Conservation (phyloP, 2,113 vertebrate species). For the Dromaius novaehollandiae region DNA sequence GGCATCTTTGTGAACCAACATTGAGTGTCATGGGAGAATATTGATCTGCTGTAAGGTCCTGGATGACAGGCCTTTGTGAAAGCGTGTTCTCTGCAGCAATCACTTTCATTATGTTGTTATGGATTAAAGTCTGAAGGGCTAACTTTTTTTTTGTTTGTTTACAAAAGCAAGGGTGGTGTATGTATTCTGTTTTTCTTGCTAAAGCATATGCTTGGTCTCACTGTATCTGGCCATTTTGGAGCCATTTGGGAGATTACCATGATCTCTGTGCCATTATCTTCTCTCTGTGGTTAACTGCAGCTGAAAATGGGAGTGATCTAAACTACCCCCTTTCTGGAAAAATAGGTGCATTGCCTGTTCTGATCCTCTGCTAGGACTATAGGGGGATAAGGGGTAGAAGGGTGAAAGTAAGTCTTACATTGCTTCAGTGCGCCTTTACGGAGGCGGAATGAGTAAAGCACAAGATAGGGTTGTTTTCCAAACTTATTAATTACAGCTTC, state of each 20-base stretch:
- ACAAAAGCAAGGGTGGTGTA: neutral
- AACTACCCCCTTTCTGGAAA: neutral
- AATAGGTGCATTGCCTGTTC: neutral
- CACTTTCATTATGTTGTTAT: neutral
- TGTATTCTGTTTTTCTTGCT: neutral
- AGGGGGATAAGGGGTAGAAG: neutral
- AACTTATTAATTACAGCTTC: neutral
- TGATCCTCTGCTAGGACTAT: neutral
- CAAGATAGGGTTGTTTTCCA: neutral
- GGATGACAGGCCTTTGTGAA: neutral
- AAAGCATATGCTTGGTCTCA: neutral
- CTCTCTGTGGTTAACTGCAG: neutral
- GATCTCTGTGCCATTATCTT: neutral
- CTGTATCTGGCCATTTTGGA: neutral
- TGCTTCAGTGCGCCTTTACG: neutral
- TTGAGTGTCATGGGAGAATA: neutral
- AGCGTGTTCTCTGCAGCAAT: neutral
- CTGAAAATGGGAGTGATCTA: neutral
- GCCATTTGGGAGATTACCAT: neutral
- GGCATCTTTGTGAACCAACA: neutral
- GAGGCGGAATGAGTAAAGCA: neutral
- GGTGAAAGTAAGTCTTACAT: neutral
- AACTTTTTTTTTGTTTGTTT: neutral
- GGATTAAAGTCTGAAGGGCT: too few relatives aligned
- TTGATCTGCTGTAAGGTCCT: neutral